Evolutionary conservation across 2,113 vertebrate genomes (phyloP).

Genomic region (Istiophorus platypterus): DNA sequence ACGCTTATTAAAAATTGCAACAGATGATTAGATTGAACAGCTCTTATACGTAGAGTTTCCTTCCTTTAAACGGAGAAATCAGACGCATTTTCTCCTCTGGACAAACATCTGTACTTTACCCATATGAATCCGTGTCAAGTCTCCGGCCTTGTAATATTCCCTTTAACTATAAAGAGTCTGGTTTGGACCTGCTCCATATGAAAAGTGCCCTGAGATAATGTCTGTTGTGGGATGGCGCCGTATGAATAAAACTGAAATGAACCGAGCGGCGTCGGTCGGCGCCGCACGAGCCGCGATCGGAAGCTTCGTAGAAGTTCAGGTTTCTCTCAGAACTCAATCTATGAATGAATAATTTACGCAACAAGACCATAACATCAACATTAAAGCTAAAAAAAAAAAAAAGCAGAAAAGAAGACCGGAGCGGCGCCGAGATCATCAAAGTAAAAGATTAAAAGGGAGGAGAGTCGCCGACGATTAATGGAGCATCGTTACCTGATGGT

Average conservation of each 20-base stretch:
- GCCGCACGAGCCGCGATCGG: too few species aligned
- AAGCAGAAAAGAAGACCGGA: not conserved
- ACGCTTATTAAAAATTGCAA: not conserved
- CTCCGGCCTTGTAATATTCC: not conserved
- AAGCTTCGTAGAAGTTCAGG: not conserved
- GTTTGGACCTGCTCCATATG: too few species aligned
- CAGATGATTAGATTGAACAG: not conserved
- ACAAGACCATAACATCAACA: not conserved
- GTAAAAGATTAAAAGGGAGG: not conserved
- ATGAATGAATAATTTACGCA: not conserved
- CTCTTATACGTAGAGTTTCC: too few species aligned
- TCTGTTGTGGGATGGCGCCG: too few species aligned
- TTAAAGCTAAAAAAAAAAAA: not conserved
- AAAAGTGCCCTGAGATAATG: too few species aligned
- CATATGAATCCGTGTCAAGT: not conserved
- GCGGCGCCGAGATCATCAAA: slow-evolving; percentile 7
- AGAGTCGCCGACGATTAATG: not conserved
- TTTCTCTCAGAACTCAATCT: not conserved
- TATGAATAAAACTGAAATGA: too few species aligned
- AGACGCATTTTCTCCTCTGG: too few species aligned
- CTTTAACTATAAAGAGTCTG: too few species aligned
- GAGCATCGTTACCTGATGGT: slow-evolving; percentile 29
- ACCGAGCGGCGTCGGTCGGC: too few species aligned
- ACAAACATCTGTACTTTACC: too few species aligned
- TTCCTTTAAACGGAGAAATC: not conserved